Base-by-base conservation (phyloP, 2,797 vertebrate genomes). In the Oreochromis grahami region DNA sequence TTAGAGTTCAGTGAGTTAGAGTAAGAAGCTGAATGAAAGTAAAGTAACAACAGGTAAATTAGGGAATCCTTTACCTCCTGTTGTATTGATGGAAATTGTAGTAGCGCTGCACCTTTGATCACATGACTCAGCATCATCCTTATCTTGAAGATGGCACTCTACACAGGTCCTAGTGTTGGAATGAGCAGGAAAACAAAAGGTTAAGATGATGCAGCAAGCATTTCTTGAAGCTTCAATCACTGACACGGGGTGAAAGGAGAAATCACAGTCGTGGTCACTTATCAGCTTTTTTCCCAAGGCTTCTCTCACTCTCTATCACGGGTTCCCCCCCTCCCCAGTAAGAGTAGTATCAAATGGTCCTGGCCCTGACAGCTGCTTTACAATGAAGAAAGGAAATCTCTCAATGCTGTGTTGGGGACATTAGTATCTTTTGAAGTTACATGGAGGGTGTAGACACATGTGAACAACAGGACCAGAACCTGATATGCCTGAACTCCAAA, bases 121-220 rank as follows among this genome's bases (percentile, higher is more conserved):
- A 89, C 99, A 99, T 65, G 95, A 91, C 92, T 95, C 96, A 4
- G 2, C 82, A 55, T 95, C 93, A 24, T 95, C 95, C 19, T 96
- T 83, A 0, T 94, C 95, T 92, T 97, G 96, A 84, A 99, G 95
- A 91, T 98, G 95, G 94, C 98, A 99, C 95, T 99, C 98, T 58
- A 98, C 96, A 91, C 99, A 99, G 94, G 92, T 94, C 96, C 99
- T 99, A 95, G 32, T 76, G 89, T 84, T 74, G 80, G 84, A 83
- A 91, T 77, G 92, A 63, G 51, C 17, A 83, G 45, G 55, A 63
- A 58, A 77, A 85, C 0, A 78, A 84, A 81, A 70, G 92, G 63
- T 95, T 90, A 94, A 82, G 77, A 80, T 50, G 21, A 81, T 29
- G 45, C 21, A 24, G 38, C 4, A 77, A 82, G 82, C 84, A 56